Evolutionary conservation across 2,113 vertebrate genomes (phyloP).

Genomic region (Corynorhinus townsendii): DNA sequence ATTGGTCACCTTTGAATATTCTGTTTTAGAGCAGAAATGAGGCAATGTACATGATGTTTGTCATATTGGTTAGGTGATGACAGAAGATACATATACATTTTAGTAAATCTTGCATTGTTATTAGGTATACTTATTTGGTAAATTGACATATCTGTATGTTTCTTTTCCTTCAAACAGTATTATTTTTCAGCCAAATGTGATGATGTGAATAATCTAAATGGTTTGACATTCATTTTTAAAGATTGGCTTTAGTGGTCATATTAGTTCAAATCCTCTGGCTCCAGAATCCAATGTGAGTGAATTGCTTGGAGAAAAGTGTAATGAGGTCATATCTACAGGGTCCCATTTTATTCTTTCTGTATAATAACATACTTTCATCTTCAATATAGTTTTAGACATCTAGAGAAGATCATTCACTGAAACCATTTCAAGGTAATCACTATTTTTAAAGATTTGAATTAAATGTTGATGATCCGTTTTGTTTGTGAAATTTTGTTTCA

Average conservation of each 20-base stretch:
- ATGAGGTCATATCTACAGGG: background rate
- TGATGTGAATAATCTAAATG: constrained; percentile 14
- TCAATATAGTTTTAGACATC: background rate
- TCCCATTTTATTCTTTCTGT: background rate
- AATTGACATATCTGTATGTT: background rate
- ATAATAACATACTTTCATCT: background rate
- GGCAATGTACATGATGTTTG: background rate
- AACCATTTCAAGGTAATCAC: background rate
- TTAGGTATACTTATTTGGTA: background rate
- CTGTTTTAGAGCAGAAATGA: background rate
- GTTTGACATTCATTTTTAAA: constrained; percentile 20
- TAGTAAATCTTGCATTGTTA: background rate
- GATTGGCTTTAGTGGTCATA: background rate
- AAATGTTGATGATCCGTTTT: background rate
- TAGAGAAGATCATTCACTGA: background rate
- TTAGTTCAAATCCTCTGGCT: background rate
- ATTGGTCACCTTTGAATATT: background rate
- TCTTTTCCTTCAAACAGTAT: background rate
- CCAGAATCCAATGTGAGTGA: background rate
- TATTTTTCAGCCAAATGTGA: background rate
- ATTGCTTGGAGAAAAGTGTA: background rate
- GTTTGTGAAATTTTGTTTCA: background rate
- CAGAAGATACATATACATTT: background rate
- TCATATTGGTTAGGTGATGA: background rate
- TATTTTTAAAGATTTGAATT: background rate